Evolutionary conservation across 2,797 vertebrate species (phyloP).

Genomic region (Enteromius paludinosus): DNA sequence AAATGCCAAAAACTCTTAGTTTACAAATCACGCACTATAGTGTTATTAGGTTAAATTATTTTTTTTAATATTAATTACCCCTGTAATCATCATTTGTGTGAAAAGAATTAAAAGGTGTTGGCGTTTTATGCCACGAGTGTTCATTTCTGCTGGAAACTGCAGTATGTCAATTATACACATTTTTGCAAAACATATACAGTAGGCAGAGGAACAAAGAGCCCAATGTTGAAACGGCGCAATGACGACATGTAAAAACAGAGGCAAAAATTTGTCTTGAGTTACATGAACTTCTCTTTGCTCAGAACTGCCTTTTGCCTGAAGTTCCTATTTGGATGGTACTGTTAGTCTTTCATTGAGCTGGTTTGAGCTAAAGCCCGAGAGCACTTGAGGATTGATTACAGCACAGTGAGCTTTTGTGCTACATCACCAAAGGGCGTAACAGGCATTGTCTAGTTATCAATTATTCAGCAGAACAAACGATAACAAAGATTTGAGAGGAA

Average conservation of each 20-base stretch:
- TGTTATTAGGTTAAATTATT: not conserved
- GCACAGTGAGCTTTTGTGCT: conserved; percentile 41
- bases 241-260: not conserved
- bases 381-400: conserved; percentile 26
- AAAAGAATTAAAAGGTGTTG: not conserved
- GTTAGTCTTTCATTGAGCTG: not conserved
- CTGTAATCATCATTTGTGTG: not conserved
- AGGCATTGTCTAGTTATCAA: conserved; percentile 25
- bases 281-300: not conserved
- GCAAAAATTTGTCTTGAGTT: not conserved
- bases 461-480: conserved; percentile 42
- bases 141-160: not conserved
- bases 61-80: not conserved
- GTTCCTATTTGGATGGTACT: not conserved
- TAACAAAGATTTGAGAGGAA: conserved; percentile 45
- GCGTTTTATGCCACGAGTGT: not conserved
- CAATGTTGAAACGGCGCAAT: not conserved
- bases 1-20: not conserved
- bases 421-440: conserved; percentile 42
- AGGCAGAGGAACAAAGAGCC: not conserved
- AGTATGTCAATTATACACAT: not conserved
- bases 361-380: conserved; percentile 19
- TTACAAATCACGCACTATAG: not conserved
- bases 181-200: not conserved
- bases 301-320: not conserved